phyloP scores from a whole-genome alignment of 2,113 vertebrate genomes.

The Bettongia penicillata region DNA sequence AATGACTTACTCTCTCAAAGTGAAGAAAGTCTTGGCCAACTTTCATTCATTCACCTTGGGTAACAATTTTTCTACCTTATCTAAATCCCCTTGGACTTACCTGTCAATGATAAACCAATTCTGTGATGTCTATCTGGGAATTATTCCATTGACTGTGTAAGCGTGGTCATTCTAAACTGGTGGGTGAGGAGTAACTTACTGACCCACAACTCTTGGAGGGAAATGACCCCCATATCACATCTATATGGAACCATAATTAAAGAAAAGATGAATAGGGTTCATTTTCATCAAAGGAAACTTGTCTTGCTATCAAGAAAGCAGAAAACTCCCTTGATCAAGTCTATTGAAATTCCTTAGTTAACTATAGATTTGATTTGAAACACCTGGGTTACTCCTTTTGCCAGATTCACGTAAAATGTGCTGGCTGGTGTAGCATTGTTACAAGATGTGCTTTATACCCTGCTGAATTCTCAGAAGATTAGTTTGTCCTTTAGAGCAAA shows the following conservation, averaged over 20 bases:
- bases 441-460: background rate
- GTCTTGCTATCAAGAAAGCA: conserved; percentile 58
- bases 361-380: conserved; percentile 70
- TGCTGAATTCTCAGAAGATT: background rate
- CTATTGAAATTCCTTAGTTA: conserved; percentile 16
- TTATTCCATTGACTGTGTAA: background rate
- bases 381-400: conserved; percentile 50
- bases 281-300: conserved; percentile 56
- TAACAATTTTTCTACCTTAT: background rate
- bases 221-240: background rate
- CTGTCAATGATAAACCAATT: conserved; percentile 2
- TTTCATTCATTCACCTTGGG: background rate
- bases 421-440: conserved; percentile 44
- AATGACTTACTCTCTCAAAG: background rate
- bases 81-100: background rate
- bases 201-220: background rate
- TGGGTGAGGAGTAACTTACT: background rate
- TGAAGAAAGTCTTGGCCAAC: no score
- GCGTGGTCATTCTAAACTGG: background rate
- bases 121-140: background rate
- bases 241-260: conserved; percentile 38
- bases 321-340: conserved; percentile 58
- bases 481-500: conserved; percentile 54
- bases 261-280: conserved; percentile 36
- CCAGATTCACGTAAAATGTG: conserved; percentile 57